phyloP scores from a whole-genome alignment of 2,888 invertebrate genomes.

The Andrena minutula region DNA sequence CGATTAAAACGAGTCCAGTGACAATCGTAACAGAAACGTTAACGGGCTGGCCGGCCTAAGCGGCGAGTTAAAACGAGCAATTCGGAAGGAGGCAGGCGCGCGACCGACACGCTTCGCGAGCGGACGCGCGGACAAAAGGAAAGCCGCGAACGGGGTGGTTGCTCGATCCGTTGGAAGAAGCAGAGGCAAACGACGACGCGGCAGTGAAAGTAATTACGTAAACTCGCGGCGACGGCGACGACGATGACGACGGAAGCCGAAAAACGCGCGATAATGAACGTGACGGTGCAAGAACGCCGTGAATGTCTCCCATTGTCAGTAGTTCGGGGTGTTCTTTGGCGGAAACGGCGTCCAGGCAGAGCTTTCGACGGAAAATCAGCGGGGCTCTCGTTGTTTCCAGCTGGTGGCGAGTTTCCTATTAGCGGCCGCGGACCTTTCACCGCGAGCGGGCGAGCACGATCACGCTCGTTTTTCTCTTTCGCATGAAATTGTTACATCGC shows the following conservation, averaged over 20 bases:
- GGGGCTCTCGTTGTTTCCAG: constrained; percentile 12
- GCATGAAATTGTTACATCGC: constrained; percentile 63
- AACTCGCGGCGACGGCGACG: constrained; percentile 24
- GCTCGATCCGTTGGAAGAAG: constrained; percentile 44
- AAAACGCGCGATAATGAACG: constrained; percentile 52
- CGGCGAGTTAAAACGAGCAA: constrained; percentile 4
- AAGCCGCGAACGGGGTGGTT: constrained; percentile 2
- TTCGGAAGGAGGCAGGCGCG: constrained; percentile 8
- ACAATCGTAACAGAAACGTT: constrained; percentile 15
- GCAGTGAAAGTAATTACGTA: constrained; percentile 69
- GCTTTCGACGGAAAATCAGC: constrained; percentile 48
- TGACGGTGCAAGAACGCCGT: constrained; percentile 13
- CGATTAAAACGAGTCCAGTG: constrained; percentile 13
- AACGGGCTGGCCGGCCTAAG: not conserved
- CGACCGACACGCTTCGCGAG: constrained; percentile 12
- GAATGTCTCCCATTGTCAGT: constrained; percentile 11
- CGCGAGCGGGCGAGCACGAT: constrained; percentile 19
- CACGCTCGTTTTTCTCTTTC: constrained; percentile 48
- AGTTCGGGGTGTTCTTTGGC: not conserved
- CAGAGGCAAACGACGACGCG: constrained; percentile 48
- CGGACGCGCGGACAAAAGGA: constrained; percentile 25
- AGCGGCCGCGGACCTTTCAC: constrained; percentile 60
- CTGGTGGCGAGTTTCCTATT: constrained; percentile 37
- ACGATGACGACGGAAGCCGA: constrained; percentile 51
- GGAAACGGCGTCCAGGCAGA: not conserved